These are phyloP conservation scores for Hypercompe scribonia DNA, from an alignment of 2,888 invertebrate species.

Conservation along the genomic window DNA sequence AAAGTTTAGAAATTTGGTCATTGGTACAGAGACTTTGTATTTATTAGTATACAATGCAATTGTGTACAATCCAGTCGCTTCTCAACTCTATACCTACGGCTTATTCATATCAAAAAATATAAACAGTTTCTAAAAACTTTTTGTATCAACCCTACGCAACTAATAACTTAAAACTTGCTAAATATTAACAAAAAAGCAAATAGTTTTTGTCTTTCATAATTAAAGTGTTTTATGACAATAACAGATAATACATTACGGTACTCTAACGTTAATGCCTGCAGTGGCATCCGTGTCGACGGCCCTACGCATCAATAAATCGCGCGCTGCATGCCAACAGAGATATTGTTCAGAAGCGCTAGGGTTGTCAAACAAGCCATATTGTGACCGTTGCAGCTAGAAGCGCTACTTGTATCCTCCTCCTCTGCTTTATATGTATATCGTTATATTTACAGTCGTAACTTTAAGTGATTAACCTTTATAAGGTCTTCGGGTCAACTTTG, in stretches of 20 bases:
- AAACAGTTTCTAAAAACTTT: neutral
- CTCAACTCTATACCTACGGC: neutral
- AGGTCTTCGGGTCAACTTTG: too few species aligned
- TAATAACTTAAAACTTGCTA: neutral
- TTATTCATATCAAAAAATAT: neutral
- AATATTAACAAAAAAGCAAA: neutral
- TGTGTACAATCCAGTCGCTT: neutral
- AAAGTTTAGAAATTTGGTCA: neutral
- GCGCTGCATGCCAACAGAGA: constrained; percentile 39
- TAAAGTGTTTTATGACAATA: neutral
- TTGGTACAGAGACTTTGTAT: neutral
- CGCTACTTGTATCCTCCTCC: neutral
- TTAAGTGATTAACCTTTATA: too few species aligned
- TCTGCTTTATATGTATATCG: neutral
- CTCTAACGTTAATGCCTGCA: constrained; percentile 9
- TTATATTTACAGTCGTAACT: too few species aligned
- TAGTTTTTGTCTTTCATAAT: neutral
- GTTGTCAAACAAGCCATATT: neutral
- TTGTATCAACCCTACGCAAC: neutral
- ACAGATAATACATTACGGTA: neutral
- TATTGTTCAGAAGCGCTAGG: constrained; percentile 39
- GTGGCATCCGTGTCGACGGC: constrained; percentile 38
- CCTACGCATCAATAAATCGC: constrained; percentile 45
- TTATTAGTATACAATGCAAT: neutral
- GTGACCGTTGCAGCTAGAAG: neutral